These are phyloP conservation scores for Leucoraja erinaceus DNA, from an alignment of 2,113 vertebrate species.

Conservation along the genomic window DNA sequence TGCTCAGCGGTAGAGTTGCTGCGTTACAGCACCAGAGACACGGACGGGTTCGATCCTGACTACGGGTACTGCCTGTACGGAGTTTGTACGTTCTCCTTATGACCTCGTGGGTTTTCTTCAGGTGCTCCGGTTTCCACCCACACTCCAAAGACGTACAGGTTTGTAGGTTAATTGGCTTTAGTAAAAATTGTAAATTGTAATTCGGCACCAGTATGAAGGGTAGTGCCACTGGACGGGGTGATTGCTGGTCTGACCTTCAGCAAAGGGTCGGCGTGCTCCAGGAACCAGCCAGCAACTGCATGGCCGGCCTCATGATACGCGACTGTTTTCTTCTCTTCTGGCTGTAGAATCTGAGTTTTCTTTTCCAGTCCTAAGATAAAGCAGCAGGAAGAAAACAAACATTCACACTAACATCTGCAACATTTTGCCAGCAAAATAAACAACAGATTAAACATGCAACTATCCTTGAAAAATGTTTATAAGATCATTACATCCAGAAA, in stretches of 20 bases:
- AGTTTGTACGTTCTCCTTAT: no score
- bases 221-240: no score
- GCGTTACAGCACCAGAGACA: no score
- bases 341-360: slow-evolving; percentile 93
- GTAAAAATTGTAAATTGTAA: no score
- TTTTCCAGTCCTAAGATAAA: slow-evolving; percentile 81
- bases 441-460: background rate
- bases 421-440: background rate
- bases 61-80: no score
- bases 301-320: slow-evolving; percentile 90
- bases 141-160: no score
- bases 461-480: background rate
- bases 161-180: no score
- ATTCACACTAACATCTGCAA: background rate
- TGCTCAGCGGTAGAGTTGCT: no score
- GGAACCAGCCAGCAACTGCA: slow-evolving; percentile 87
- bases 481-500: background rate
- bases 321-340: slow-evolving; percentile 92
- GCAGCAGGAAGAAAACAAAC: background rate
- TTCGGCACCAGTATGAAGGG: no score
- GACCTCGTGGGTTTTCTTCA: no score
- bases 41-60: no score
- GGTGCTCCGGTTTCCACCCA: no score
- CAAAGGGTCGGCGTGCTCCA: slow-evolving; percentile 91
- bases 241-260: slow-evolving; percentile 67